Conservation (phyloP, 2,797 vertebrate genomes). For the Oceanodroma leucorhoa region DNA sequence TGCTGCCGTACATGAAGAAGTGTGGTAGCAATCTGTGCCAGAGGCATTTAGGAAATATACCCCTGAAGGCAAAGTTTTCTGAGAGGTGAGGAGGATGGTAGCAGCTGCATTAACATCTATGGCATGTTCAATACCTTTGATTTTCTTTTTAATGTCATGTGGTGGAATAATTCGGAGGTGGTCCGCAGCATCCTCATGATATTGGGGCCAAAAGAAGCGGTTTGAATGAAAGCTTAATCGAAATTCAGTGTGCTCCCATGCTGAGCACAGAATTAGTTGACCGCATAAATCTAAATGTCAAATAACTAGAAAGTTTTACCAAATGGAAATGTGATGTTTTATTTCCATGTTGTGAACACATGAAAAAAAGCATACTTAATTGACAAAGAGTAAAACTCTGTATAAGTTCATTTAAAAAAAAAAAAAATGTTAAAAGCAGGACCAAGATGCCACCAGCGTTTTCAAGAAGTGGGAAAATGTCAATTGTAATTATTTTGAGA, state of each 20-base stretch:
- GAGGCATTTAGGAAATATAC: not conserved
- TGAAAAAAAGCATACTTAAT: not conserved
- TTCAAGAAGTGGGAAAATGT: not conserved
- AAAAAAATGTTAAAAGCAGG: not conserved
- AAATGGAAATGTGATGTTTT: not conserved
- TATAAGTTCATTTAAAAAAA: not conserved
- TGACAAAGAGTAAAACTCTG: not conserved
- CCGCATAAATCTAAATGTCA: slow-evolving; percentile 27
- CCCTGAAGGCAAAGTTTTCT: not conserved
- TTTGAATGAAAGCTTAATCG: slow-evolving; percentile 16
- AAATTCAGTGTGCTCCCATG: not conserved
- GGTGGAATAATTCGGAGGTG: not conserved
- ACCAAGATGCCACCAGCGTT: not conserved
- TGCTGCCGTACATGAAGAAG: rapidly evolving
- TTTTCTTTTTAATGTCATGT: not conserved
- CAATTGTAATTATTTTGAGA: slow-evolving; percentile 27
- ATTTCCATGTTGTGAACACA: not conserved
- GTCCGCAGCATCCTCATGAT: not conserved
- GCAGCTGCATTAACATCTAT: not conserved
- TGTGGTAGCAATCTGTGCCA: not conserved
- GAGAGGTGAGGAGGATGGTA: not conserved
- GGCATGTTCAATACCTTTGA: not conserved
- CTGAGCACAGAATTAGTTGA: slow-evolving; percentile 18
- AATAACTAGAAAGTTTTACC: slow-evolving; percentile 2
- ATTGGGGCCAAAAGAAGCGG: not conserved